Conservation (phyloP, 2,797 vertebrate genomes). For the Rhynchotus rufescens region DNA sequence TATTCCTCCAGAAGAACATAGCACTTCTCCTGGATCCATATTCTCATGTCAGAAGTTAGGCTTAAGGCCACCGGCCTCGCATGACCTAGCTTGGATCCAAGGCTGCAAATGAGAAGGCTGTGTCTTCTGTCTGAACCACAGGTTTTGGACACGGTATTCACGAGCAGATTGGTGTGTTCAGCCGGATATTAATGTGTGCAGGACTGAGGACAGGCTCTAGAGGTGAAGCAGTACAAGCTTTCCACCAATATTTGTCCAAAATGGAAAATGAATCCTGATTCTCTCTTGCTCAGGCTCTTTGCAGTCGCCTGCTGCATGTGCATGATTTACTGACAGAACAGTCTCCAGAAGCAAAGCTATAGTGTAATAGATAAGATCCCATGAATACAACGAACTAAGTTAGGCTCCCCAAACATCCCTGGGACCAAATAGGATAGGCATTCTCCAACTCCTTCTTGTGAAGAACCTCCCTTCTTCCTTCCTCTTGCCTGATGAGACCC, state of each 20-base stretch:
- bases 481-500: neutral
- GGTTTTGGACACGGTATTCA: neutral
- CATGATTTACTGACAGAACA: neutral
- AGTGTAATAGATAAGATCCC: neutral
- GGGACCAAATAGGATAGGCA: neutral
- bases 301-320: neutral
- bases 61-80: neutral
- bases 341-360: neutral
- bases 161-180: neutral
- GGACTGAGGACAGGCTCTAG: neutral
- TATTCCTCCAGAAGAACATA: neutral
- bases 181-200: neutral
- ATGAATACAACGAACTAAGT: neutral
- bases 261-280: neutral
- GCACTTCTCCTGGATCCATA: neutral
- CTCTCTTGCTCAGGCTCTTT: neutral
- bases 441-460: neutral
- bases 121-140: neutral
- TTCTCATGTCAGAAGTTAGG: neutral
- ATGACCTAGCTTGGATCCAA: neutral
- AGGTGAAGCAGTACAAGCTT: neutral
- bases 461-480: neutral
- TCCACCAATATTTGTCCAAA: neutral
- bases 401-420: neutral
- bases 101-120: neutral